Base-by-base conservation (phyloP, 1,140 invertebrate genomes). In the Trichogramma pretiosum region DNA sequence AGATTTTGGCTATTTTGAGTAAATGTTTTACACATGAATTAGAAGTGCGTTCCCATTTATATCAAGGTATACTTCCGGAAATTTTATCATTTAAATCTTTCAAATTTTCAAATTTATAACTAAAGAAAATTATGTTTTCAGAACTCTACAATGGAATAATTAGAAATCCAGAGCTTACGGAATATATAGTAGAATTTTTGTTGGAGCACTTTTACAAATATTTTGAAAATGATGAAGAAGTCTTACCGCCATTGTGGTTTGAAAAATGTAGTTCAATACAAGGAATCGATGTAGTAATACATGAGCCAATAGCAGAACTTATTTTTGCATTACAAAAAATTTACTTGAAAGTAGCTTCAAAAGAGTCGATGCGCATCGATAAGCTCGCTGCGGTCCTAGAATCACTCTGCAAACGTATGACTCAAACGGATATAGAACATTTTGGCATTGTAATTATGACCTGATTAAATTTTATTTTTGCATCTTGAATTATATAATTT, bases 11-110 rank as follows among this genome's bases (percentile, higher is more conserved):
- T 2, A 80, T 81, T 55, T 58, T 82, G 23, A 73, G 67, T 28
- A 72, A 76, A 13, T 79, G 77, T 54, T 75, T 81, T 14, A 70
- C 71, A 26, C 78, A 81, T 44, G 78, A 81, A 51, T 66, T 64
- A 2, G 63, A 73, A 52, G 74, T 81, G 4, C 73, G 74, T 55
- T 57, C 72, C 24, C 57, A 75, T 45, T 58, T 82, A 0, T 82
- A 80, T 54, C 61, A 68, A 46, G 73, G 79, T 78, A 62, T 61
- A 59, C 61, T 43, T 18, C 39, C n/a, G 34, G 1, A 36, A 36
- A 22, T 43, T 33, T 46, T 30, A 13, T 40, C 24, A 22, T n/a
- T 7, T 21, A 28, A 32, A 41, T n/a, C 23, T 24, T 19, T 41
- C 23, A 13, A 34, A 7, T 14, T 34, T 14, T n/a, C 32, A 13